These are phyloP conservation scores for Patagioenas fasciata DNA, from an alignment of 2,113 vertebrate genomes.

Conservation along the genomic window DNA sequence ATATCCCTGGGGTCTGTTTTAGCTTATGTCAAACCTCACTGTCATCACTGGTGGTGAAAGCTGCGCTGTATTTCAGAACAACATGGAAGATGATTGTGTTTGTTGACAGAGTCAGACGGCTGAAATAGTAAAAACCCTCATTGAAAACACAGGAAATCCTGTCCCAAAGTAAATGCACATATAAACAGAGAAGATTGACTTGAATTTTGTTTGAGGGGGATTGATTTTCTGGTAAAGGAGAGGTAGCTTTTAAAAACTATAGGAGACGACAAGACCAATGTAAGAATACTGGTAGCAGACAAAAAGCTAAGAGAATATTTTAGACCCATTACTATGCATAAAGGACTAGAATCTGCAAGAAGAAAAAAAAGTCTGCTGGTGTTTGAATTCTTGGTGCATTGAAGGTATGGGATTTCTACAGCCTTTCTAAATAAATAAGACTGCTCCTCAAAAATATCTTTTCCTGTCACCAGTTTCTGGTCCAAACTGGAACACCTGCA, in stretches of 20 bases:
- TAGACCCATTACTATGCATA: neutral
- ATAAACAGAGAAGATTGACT: neutral
- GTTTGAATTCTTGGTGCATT: neutral
- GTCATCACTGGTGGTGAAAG: neutral
- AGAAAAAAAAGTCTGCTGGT: neutral
- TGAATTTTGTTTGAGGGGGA: neutral
- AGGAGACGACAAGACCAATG: neutral
- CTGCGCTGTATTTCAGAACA: neutral
- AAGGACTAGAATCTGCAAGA: neutral
- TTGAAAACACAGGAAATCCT: neutral
- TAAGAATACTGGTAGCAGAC: neutral
- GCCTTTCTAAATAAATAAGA: neutral
- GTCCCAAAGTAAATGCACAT: neutral
- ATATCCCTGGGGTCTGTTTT: neutral
- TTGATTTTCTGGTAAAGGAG: neutral
- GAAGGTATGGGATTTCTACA: neutral
- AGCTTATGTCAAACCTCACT: neutral
- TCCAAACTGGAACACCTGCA: neutral
- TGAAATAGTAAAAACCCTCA: neutral
- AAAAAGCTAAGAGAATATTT: neutral
- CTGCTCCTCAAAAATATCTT: neutral
- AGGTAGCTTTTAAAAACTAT: neutral
- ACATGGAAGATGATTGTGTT: fast-evolving
- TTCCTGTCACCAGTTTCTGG: neutral
- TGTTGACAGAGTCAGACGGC: neutral